Conservation (phyloP, 2,888 invertebrate genomes). For the Arctia plantaginis region DNA sequence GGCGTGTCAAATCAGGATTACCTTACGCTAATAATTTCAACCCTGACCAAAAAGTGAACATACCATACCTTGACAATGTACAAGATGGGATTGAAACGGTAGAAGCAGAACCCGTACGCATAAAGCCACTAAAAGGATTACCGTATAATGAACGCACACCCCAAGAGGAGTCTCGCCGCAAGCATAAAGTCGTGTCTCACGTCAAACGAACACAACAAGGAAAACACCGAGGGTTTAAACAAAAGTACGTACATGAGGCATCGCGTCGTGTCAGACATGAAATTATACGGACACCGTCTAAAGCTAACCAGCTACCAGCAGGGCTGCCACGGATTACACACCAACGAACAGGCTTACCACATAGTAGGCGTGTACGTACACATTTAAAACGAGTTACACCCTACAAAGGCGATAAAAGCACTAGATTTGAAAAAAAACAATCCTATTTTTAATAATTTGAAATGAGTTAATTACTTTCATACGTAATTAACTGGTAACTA, state of each 20-base stretch:
- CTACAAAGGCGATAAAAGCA: background rate
- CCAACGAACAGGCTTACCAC: background rate
- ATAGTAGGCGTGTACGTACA: slow-evolving; percentile 3
- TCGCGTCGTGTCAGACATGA: background rate
- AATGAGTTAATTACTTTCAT: background rate
- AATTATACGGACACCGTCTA: background rate
- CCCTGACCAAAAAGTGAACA: background rate
- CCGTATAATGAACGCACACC: background rate
- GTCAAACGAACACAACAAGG: background rate
- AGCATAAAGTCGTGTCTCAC: slow-evolving; percentile 4
- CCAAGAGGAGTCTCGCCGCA: background rate
- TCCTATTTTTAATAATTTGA: background rate
- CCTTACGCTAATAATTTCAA: background rate
- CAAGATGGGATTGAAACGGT: background rate
- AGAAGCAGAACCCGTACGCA: background rate
- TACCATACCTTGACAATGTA: background rate
- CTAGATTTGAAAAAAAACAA: background rate
- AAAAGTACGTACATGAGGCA: background rate
- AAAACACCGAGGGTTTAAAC: background rate
- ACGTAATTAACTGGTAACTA: no score
- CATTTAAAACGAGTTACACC: background rate
- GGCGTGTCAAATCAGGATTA: background rate
- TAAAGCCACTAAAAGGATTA: background rate
- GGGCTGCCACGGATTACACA: background rate
- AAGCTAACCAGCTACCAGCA: background rate